Conservation (phyloP, 2,113 vertebrate genomes). For the Phodopus roborovskii region DNA sequence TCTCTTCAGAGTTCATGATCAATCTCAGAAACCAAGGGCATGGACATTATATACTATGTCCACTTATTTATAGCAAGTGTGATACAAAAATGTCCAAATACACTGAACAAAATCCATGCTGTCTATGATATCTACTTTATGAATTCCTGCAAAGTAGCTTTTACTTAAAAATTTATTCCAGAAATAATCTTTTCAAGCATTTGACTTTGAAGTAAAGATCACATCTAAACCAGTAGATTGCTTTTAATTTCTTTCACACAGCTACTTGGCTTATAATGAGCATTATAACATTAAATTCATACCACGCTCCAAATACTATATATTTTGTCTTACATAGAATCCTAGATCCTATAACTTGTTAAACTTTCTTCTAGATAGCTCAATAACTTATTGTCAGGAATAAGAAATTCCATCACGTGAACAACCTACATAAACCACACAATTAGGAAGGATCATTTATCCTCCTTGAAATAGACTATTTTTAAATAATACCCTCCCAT, state of each 20-base stretch:
- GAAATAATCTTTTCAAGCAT: background rate
- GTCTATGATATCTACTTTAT: background rate
- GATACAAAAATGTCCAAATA: background rate
- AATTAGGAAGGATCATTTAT: background rate
- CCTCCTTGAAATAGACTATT: background rate
- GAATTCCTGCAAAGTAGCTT: background rate
- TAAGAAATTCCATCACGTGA: background rate
- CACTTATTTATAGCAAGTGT: background rate
- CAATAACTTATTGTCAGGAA: background rate
- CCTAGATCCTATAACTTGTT: background rate
- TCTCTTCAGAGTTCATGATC: background rate
- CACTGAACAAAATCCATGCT: background rate
- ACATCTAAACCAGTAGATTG: background rate
- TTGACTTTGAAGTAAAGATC: background rate
- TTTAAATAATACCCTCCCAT: background rate
- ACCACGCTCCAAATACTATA: background rate
- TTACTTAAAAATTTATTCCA: constrained; percentile 30
- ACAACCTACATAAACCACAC: background rate
- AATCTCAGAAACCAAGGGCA: background rate
- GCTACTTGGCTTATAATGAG: background rate
- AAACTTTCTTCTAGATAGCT: constrained; percentile 15
- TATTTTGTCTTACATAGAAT: constrained; percentile 37
- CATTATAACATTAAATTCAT: background rate
- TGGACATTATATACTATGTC: background rate
- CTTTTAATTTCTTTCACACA: constrained; percentile 29